phyloP scores from a whole-genome alignment of 2,113 vertebrate species.

The Hystrix cristata region DNA sequence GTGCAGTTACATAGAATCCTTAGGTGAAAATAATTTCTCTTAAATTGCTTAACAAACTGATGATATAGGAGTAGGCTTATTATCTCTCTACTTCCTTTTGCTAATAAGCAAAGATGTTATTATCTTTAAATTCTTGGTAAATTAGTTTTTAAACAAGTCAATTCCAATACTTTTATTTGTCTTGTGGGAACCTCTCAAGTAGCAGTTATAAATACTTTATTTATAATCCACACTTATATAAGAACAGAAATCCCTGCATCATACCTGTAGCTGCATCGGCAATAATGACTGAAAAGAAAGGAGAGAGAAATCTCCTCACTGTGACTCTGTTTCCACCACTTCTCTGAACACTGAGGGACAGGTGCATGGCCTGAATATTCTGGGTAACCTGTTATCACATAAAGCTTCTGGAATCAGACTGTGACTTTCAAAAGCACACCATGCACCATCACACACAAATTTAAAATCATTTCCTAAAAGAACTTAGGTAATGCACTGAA shows the following conservation, averaged over 20 bases:
- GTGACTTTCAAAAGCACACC: background rate
- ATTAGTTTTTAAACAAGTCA: background rate
- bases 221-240: conserved; percentile 18
- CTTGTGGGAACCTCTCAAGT: background rate
- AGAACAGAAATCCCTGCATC: background rate
- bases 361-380: background rate
- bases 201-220: conserved; percentile 1
- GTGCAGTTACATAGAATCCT: background rate
- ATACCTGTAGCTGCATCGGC: background rate
- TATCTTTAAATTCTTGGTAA: background rate
- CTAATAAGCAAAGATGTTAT: conserved; percentile 18
- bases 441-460: background rate
- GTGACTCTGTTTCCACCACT: background rate
- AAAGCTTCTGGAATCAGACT: background rate
- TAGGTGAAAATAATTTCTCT: background rate
- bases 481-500: background rate
- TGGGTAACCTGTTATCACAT: background rate
- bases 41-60: background rate
- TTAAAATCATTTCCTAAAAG: conserved; percentile 1
- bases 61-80: background rate
- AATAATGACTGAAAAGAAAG: background rate
- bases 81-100: background rate
- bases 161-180: background rate
- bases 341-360: background rate
- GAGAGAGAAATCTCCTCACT: background rate